Evolutionary conservation across 2,113 vertebrate genomes (phyloP).

Genomic region (Colistium nudipinnis): DNA sequence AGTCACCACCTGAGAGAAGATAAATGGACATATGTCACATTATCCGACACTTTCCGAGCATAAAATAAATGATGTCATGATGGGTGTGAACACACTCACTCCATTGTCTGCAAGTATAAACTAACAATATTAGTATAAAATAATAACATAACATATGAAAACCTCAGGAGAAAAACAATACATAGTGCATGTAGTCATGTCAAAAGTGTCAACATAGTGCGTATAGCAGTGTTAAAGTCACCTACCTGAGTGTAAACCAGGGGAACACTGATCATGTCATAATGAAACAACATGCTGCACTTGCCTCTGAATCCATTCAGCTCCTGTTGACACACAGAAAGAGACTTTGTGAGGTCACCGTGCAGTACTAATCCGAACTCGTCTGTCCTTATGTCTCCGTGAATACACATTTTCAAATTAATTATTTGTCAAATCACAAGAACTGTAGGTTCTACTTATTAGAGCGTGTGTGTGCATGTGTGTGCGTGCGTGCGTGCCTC

Average conservation of each 20-base stretch:
- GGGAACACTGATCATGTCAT: slow-evolving; percentile 93
- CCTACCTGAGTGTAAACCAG: slow-evolving; percentile 93
- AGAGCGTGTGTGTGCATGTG: slow-evolving; percentile 1
- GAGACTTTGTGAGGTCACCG: slow-evolving; percentile 10
- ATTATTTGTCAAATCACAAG: neutral
- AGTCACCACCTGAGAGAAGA: slow-evolving; percentile 87
- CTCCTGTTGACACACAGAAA: slow-evolving; percentile 78
- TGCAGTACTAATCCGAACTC: neutral
- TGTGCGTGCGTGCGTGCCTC: slow-evolving; percentile 1
- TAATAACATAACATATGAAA: neutral
- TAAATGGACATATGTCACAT: rapidly evolving
- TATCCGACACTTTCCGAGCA: neutral
- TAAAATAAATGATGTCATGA: too few species aligned
- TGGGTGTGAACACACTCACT: neutral
- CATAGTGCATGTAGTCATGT: too few species aligned
- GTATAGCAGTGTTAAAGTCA: rapidly evolving
- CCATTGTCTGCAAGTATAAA: too few species aligned
- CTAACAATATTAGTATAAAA: neutral
- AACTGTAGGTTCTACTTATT: neutral
- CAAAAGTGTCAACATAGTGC: neutral
- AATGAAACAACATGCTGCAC: slow-evolving; percentile 93
- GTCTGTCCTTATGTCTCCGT: neutral
- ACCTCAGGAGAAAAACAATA: neutral
- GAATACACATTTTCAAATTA: neutral
- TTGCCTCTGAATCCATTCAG: slow-evolving; percentile 88